phyloP scores from a whole-genome alignment of 2,888 invertebrate species.

The Chironomus riparius region DNA sequence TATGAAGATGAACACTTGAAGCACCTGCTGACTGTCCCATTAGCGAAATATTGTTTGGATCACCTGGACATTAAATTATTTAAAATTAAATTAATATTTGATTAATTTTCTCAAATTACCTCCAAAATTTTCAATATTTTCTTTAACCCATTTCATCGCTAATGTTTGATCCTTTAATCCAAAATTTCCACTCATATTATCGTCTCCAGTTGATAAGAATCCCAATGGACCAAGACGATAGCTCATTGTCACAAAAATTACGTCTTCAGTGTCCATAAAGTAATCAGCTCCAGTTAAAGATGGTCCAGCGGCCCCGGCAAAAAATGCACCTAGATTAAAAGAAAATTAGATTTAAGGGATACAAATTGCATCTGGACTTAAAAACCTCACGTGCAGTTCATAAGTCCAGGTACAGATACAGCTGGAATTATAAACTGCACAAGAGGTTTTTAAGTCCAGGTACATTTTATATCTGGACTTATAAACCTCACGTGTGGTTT shows the following conservation, averaged over 20 bases:
- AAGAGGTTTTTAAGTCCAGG: too few relatives aligned
- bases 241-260: slow-evolving; percentile 44
- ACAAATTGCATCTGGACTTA: too few relatives aligned
- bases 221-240: slow-evolving; percentile 44
- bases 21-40: slow-evolving; percentile 34
- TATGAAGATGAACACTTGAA: slow-evolving; percentile 36
- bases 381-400: too few relatives aligned
- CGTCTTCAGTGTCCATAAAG: slow-evolving; percentile 44
- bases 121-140: slow-evolving; percentile 42
- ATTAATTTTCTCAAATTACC: slow-evolving; percentile 37
- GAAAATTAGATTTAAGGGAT: too few relatives aligned
- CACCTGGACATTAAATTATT: not conserved
- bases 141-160: slow-evolving; percentile 44
- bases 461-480: too few relatives aligned
- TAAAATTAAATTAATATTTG: too few relatives aligned
- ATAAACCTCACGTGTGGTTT: too few relatives aligned
- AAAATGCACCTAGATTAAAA: slow-evolving; percentile 40
- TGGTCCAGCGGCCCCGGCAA: slow-evolving; percentile 43
- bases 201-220: slow-evolving; percentile 44
- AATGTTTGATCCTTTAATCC: slow-evolving; percentile 46
- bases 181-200: slow-evolving; percentile 44
- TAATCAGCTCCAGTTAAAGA: slow-evolving; percentile 44
- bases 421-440: too few relatives aligned
- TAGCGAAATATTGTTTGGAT: not conserved
- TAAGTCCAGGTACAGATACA: too few relatives aligned